Evolutionary conservation across 2,113 vertebrate genomes (phyloP), one percentile per base, ranked within the genome.

Genomic region (Leptocoma aspasia): DNA sequence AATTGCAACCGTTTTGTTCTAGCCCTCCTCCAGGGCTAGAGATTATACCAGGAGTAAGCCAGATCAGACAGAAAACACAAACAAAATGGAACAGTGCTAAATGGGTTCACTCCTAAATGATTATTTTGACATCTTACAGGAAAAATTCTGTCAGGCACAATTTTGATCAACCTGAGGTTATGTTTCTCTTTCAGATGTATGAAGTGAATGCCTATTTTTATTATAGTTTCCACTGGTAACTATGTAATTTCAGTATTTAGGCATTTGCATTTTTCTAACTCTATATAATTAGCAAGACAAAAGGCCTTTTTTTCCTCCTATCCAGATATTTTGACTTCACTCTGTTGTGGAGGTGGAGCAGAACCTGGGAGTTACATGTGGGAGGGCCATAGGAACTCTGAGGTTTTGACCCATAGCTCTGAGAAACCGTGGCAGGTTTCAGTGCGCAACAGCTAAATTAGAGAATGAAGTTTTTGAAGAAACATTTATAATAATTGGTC

Each of bases 161-260:
- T 84, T 96, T 92, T 82, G 59, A 92, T 84, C 81, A 94, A 86
- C n/a, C 52, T 44, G 56, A 92, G 59, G 60, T 93, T 83, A 73
- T 30, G 27, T 70, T 92, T 84, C 76, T 86, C 35, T 72, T 92
- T 86, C 13, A 24, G 44, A 65, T 49, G 27, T 33, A 77, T 39
- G 50, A 95, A 89, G 72, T n/a, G 60, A 90, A 86, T 83, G 56
- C 41, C 82, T 84, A 86, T 81, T 94, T 92, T 95, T 92, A 90
- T 94, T 90, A 47, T 26, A 86, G 39, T 11, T 86, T 90, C 39
- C 49, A 78, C 41, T 26, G 15, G 72, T 92, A 93, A 70, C 76
- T 59, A 68, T 73, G 89, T 42, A 61, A 96, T 94, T 95, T 89
- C 42, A 77, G 82, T 66, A 90, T 90, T 94, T 92, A 95, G 69